Percentiles rank a stretch among this genome's conserved stretches.
Evolutionary conservation across 2,888 invertebrate genomes (phyloP).

Genomic region (Zhuqinia jingwanae): DNA sequence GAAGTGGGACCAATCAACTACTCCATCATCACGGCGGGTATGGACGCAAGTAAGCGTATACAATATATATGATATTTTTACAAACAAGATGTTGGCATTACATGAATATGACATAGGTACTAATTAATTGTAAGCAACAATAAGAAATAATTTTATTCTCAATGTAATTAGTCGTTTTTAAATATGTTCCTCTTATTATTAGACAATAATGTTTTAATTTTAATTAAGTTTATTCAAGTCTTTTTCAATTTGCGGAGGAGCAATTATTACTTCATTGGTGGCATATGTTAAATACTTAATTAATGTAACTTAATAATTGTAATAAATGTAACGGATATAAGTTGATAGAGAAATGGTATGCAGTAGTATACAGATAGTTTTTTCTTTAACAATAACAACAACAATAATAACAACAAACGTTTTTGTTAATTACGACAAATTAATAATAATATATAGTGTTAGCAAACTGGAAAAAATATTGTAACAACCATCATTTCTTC

Average conservation of each 20-base stretch:
- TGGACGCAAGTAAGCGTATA: slow-evolving; percentile 10
- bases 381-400: neutral
- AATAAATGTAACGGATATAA: slow-evolving; percentile 4
- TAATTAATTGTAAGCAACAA: slow-evolving; percentile 27
- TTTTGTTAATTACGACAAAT: neutral
- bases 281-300: slow-evolving; percentile 4
- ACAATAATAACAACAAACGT: neutral
- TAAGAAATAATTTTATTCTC: slow-evolving; percentile 46
- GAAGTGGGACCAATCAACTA: slow-evolving; percentile 35
- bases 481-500: neutral
- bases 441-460: neutral
- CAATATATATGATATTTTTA: too few species aligned
- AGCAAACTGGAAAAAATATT: too few species aligned
- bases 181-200: neutral
- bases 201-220: slow-evolving; percentile 14
- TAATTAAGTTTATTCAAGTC: slow-evolving; percentile 43
- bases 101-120: neutral
- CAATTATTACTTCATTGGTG: slow-evolving; percentile 41
- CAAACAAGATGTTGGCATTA: neutral
- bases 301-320: neutral
- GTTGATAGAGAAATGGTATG: slow-evolving; percentile 30
- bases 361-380: neutral
- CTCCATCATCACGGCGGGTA: neutral
- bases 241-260: slow-evolving; percentile 51
- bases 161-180: slow-evolving; percentile 25